Percentiles rank a stretch among this genome's conserved stretches.
These are phyloP conservation scores for Dipodomys stephensi DNA, from an alignment of 2,113 vertebrate genomes.

Conservation along the genomic window DNA sequence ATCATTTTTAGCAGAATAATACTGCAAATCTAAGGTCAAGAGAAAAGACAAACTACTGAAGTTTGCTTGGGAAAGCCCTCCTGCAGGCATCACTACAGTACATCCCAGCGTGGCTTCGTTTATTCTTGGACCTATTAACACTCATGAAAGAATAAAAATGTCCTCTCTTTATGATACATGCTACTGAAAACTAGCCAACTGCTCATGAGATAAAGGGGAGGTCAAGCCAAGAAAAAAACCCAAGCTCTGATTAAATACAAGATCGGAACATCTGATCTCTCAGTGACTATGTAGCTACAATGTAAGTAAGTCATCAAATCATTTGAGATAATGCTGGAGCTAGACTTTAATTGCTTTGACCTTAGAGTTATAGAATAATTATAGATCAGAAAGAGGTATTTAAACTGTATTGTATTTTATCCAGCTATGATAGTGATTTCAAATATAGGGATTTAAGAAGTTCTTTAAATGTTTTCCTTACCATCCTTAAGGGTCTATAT, in stretches of 20 bases:
- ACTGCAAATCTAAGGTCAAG: not conserved
- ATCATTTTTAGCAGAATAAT: not conserved
- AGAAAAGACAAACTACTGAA: not conserved
- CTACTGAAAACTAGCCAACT: conserved; percentile 32
- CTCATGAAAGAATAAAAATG: not conserved
- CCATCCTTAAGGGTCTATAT: not conserved
- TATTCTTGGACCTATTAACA: not conserved
- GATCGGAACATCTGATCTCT: conserved; percentile 20
- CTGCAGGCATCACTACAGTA: not conserved
- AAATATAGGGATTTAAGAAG: not conserved
- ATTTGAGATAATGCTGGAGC: not conserved
- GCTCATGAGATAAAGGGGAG: conserved; percentile 38
- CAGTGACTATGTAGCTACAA: not conserved
- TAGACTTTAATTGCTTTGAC: conserved; percentile 28
- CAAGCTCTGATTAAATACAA: conserved; percentile 43
- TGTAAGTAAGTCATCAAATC: not conserved
- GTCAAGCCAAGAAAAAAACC: not conserved
- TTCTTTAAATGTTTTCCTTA: conserved; percentile 14
- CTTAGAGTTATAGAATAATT: not conserved
- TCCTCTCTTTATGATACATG: conserved; percentile 36
- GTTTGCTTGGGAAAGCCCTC: not conserved
- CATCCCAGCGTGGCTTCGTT: not conserved
- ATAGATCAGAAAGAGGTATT: not conserved
- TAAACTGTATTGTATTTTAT: conserved; percentile 3
- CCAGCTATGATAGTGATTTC: not conserved